These are phyloP conservation scores for Toxonevra muliebris DNA, from an alignment of 2,888 invertebrate species.

Conservation along the genomic window DNA sequence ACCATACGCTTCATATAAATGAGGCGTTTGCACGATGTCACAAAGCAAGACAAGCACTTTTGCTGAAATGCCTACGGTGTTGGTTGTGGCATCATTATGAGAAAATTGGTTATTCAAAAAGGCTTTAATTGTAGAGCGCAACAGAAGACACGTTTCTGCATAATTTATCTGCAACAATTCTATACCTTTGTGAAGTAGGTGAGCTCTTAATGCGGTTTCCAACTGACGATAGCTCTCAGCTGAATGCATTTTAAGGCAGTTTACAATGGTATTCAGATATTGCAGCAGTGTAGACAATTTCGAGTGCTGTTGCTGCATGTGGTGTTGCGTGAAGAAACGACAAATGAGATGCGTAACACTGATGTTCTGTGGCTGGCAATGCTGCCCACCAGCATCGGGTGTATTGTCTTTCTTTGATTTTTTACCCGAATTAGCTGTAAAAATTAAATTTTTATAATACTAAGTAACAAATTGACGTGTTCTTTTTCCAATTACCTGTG, in stretches of 20 bases:
- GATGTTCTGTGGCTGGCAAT: slow-evolving; percentile 69
- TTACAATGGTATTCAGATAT: slow-evolving; percentile 39
- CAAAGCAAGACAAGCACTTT: slow-evolving; percentile 66
- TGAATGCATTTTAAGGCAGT: slow-evolving; percentile 29
- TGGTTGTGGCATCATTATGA: slow-evolving; percentile 41
- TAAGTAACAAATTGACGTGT: slow-evolving; percentile 6
- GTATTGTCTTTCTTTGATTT: slow-evolving; percentile 43
- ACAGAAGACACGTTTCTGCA: slow-evolving; percentile 53
- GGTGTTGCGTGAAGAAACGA: slow-evolving; percentile 49
- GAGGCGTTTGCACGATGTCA: slow-evolving; percentile 64
- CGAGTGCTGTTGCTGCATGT: slow-evolving; percentile 21
- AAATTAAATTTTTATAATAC: neutral
- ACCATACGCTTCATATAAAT: slow-evolving; percentile 57
- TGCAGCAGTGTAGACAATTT: slow-evolving; percentile 40
- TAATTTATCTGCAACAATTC: slow-evolving; percentile 42
- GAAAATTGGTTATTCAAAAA: slow-evolving; percentile 51
- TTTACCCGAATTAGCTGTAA: slow-evolving; percentile 12
- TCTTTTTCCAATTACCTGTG: slow-evolving; percentile 28
- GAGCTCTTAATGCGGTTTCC: slow-evolving; percentile 49
- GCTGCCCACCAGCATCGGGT: slow-evolving; percentile 58
- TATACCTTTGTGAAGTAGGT: slow-evolving; percentile 50
- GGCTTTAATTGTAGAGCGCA: slow-evolving; percentile 48
- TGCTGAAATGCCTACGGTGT: slow-evolving; percentile 50
- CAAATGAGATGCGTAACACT: slow-evolving; percentile 68
- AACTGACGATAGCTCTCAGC: slow-evolving; percentile 47